Conservation (phyloP, 1,140 invertebrate genomes). For the Venturia canescens region DNA sequence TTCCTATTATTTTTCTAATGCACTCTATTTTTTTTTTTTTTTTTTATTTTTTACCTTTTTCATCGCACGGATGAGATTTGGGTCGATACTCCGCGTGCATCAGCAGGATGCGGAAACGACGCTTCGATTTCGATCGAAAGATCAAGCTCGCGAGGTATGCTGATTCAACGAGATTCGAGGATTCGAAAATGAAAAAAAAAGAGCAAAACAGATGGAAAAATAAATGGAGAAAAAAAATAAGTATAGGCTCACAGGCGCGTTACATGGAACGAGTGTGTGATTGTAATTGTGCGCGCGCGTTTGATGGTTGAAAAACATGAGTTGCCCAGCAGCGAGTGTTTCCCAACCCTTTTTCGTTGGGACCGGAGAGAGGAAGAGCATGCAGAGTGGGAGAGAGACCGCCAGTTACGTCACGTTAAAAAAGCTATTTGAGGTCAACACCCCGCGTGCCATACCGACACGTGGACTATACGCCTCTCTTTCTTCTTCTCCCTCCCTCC, state of each 20-base stretch:
- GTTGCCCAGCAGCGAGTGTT: conserved; percentile 50
- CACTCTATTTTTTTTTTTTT: too few species aligned
- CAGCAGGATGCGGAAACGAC: too few species aligned
- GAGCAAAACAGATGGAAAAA: conserved; percentile 4
- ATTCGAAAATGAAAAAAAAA: conserved; percentile 35
- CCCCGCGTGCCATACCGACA: conserved; percentile 68
- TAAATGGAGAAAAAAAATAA: too few species aligned
- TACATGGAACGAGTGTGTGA: background rate
- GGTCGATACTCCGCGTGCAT: too few species aligned
- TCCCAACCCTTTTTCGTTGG: conserved; percentile 73
- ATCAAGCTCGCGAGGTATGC: too few species aligned
- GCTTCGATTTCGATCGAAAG: too few species aligned
- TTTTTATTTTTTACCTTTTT: too few species aligned
- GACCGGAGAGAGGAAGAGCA: background rate
- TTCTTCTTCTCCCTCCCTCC: conserved; percentile 37
- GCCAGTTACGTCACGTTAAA: conserved; percentile 74
- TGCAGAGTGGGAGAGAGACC: background rate
- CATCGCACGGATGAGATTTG: too few species aligned
- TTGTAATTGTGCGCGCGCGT: background rate
- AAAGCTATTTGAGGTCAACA: conserved; percentile 75
- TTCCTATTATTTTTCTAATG: too few species aligned
- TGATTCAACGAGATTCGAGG: too few species aligned
- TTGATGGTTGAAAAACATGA: conserved; percentile 29
- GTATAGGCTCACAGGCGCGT: background rate
- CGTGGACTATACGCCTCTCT: conserved; percentile 58